Percentiles rank a stretch among this genome's conserved stretches.
phyloP scores from a whole-genome alignment of 2,797 vertebrate species.

The Poecile montanus region DNA sequence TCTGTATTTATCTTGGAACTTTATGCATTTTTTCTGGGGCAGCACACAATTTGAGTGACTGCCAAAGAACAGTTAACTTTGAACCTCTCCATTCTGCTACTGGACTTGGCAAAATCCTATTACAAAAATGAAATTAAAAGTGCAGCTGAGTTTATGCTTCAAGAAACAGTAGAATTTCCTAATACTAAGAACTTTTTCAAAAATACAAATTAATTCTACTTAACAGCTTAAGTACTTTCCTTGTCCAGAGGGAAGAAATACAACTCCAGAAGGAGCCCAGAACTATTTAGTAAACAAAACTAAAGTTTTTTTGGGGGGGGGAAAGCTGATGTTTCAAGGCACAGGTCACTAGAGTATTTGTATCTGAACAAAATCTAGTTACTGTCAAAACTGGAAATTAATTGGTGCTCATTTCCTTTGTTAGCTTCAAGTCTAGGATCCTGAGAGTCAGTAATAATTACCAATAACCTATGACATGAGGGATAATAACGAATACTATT shows the following conservation, averaged over 20 bases:
- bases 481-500: background rate
- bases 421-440: background rate
- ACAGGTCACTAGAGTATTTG: background rate
- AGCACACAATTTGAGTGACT: background rate
- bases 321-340: background rate
- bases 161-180: background rate
- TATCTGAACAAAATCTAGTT: background rate
- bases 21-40: background rate
- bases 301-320: fast-evolving
- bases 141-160: background rate
- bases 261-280: background rate
- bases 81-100: background rate
- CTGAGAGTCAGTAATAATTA: background rate
- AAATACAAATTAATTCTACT: background rate
- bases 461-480: background rate
- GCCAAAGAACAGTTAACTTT: background rate
- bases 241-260: background rate
- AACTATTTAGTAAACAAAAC: background rate
- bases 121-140: background rate
- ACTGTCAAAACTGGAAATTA: background rate
- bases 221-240: background rate
- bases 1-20: background rate
- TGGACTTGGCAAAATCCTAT: background rate
- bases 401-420: background rate
- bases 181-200: background rate